Conservation (phyloP, 2,797 vertebrate species). For the Heterohyrax brucei region DNA sequence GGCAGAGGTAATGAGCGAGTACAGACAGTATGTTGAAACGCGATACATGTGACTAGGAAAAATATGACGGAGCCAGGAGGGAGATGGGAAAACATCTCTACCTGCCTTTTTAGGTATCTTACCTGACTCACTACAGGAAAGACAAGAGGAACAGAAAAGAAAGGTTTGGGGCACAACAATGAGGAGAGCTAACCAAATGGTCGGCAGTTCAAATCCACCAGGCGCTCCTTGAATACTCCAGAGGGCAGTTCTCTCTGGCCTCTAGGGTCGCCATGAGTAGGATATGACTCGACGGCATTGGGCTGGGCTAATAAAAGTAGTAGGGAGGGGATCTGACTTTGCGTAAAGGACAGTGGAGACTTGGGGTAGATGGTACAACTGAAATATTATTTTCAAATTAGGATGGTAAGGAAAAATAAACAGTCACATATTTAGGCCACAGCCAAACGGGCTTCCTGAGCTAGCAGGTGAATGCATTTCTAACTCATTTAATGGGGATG, state of each 20-base stretch:
- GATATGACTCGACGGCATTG: no score
- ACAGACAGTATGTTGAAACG: accelerated
- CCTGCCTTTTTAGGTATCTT: background rate
- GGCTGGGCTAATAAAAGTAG: no score
- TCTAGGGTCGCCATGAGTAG: no score
- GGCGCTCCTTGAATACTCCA: no score
- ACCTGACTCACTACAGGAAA: background rate
- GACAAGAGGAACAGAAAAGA: background rate
- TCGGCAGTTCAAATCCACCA: no score
- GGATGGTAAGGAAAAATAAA: background rate
- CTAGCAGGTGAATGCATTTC: no score
- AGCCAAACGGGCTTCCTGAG: no score
- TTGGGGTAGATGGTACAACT: background rate
- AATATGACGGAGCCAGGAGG: background rate
- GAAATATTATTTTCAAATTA: background rate
- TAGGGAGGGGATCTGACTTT: background rate
- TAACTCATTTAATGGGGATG: no score
- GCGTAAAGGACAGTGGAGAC: background rate
- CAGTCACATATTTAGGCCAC: no score
- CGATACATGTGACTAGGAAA: background rate
- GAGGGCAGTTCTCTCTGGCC: no score
- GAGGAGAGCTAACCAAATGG: background rate
- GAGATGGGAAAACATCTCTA: background rate
- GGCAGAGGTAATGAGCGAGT: accelerated
- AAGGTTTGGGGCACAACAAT: background rate